phyloP scores from a whole-genome alignment of 2,797 vertebrate species.

The Sparus aurata region DNA sequence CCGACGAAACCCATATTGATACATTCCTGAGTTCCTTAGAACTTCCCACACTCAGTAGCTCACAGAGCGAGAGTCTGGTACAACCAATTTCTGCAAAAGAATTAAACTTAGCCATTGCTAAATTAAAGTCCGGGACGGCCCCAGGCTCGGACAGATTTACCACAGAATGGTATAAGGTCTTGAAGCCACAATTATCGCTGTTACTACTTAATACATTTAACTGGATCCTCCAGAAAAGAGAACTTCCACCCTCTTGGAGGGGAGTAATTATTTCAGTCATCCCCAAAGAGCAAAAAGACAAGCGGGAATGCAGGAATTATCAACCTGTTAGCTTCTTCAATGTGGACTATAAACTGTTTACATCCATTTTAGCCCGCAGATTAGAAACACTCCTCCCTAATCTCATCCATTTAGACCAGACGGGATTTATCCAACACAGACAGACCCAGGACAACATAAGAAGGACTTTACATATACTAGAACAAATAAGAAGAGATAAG shows the following conservation, averaged over 20 bases:
- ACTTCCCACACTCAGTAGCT: too few relatives aligned
- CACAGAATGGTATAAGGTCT: too few relatives aligned
- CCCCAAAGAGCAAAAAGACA: slow-evolving; percentile 12
- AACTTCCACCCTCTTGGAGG: slow-evolving; percentile 4
- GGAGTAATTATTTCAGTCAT: slow-evolving; percentile 15
- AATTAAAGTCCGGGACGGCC: too few relatives aligned
- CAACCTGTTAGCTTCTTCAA: background rate
- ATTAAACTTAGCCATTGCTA: too few relatives aligned
- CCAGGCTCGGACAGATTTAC: too few relatives aligned
- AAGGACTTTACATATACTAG: background rate
- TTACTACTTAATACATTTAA: slow-evolving; percentile 1
- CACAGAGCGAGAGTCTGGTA: too few relatives aligned
- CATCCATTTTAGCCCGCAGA: background rate
- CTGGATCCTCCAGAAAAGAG: background rate
- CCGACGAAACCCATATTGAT: background rate
- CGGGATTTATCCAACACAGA: too few relatives aligned
- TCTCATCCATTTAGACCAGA: background rate
- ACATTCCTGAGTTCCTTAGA: background rate
- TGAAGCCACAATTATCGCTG: background rate
- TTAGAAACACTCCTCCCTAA: background rate
- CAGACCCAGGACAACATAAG: background rate
- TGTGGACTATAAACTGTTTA: background rate
- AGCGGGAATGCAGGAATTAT: background rate
- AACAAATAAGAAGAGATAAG: background rate
- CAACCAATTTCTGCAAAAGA: too few relatives aligned